These are phyloP conservation scores for Myopa testacea DNA, from an alignment of 2,888 invertebrate genomes.

Conservation along the genomic window DNA sequence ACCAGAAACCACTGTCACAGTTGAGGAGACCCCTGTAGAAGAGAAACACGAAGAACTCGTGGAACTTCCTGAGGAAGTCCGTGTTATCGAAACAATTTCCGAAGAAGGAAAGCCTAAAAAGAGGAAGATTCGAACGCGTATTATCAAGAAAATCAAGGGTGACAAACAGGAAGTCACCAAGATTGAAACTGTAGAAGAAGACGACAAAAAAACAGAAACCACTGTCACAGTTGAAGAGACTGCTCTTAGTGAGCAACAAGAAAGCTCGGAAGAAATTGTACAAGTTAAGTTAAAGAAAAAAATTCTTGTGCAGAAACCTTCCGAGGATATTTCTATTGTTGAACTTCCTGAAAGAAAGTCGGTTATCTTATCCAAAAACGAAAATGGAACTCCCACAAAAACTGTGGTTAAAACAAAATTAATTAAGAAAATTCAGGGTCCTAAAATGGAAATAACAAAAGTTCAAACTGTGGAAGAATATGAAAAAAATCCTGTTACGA, in stretches of 20 bases:
- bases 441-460: conserved; percentile 67
- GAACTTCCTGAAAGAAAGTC: conserved; percentile 65
- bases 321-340: conserved; percentile 58
- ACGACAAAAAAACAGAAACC: conserved; percentile 15
- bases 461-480: conserved; percentile 67
- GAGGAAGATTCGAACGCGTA: background rate
- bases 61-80: conserved; percentile 10
- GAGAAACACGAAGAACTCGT: background rate
- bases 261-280: background rate
- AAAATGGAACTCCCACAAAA: conserved; percentile 65
- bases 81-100: conserved; percentile 3
- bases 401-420: conserved; percentile 68
- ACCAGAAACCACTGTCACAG: conserved; percentile 16
- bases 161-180: conserved; percentile 16
- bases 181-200: conserved; percentile 20
- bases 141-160: conserved; percentile 18
- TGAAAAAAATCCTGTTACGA: conserved; percentile 67
- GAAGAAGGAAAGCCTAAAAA: conserved; percentile 22
- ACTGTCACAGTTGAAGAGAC: conserved; percentile 20
- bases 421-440: conserved; percentile 69
- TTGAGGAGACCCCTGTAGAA: conserved; percentile 13
- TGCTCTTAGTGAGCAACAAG: background rate
- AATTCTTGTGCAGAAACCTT: conserved; percentile 56
- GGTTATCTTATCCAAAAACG: conserved; percentile 64
- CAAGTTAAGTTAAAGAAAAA: conserved; percentile 55